These are phyloP conservation scores for Lagopus leucura DNA, from an alignment of 2,113 vertebrate genomes.

Conservation along the genomic window DNA sequence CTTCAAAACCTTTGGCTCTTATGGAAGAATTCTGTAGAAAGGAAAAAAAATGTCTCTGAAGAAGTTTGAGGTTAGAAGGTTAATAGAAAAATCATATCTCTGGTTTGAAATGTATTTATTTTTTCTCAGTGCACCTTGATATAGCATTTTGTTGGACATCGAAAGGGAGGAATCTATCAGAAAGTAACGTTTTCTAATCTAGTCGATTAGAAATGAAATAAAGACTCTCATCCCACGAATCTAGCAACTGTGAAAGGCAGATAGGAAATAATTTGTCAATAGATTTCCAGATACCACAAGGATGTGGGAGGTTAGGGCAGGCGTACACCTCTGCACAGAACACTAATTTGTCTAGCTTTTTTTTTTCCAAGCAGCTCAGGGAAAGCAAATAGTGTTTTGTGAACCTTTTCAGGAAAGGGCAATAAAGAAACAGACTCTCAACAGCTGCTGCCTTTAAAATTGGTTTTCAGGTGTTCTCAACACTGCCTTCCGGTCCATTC, in stretches of 20 bases:
- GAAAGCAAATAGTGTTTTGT: conserved; percentile 63
- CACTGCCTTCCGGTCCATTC: too few species aligned
- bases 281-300: conserved; percentile 51
- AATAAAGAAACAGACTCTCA: conserved; percentile 57
- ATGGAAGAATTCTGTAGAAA: background rate
- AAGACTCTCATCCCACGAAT: conserved; percentile 38
- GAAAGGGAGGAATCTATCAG: background rate
- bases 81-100: conserved; percentile 64
- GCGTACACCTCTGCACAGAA: conserved; percentile 8
- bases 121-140: background rate
- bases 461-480: conserved; percentile 36
- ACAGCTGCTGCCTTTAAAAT: conserved; percentile 43
- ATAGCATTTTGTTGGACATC: background rate
- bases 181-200: conserved; percentile 54
- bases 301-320: background rate
- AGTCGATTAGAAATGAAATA: conserved; percentile 40
- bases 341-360: conserved; percentile 36
- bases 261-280: conserved; percentile 57
- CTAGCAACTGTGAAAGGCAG: conserved; percentile 38
- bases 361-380: conserved; percentile 26
- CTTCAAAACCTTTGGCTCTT: background rate
- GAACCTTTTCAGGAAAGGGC: conserved; percentile 43
- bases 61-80: conserved; percentile 15
- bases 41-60: background rate
- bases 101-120: background rate